Conservation (phyloP, 2,888 invertebrate species). For the Cremastobaeus sp. region DNA sequence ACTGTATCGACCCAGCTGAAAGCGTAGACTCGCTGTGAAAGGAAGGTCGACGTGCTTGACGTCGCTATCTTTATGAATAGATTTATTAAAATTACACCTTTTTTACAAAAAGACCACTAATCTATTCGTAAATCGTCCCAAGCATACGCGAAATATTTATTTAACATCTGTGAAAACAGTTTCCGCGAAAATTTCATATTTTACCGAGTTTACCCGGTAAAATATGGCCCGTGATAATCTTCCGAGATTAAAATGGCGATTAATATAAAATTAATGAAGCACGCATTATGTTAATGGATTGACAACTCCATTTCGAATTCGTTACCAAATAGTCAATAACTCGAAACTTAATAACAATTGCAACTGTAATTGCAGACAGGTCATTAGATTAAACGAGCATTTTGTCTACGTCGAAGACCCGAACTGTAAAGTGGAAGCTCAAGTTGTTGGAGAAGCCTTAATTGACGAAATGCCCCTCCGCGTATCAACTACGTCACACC, state of each 20-base stretch:
- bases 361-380: slow-evolving; percentile 34
- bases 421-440: slow-evolving; percentile 41
- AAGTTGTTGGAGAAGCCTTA: slow-evolving; percentile 47
- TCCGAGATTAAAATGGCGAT: too few relatives aligned
- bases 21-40: slow-evolving; percentile 58
- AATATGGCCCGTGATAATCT: too few relatives aligned
- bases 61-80: slow-evolving; percentile 57
- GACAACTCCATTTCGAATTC: neutral
- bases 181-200: too few relatives aligned
- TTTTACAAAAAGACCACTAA: slow-evolving; percentile 17
- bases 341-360: too few relatives aligned
- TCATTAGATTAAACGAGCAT: slow-evolving; percentile 39
- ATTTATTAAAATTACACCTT: slow-evolving; percentile 57
- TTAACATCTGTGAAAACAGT: slow-evolving; percentile 12
- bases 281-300: neutral
- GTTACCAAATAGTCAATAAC: too few relatives aligned
- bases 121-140: slow-evolving; percentile 19
- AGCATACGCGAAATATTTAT: slow-evolving; percentile 22
- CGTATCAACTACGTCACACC: slow-evolving; percentile 50
- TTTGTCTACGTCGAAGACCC: slow-evolving; percentile 30
- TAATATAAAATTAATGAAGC: too few relatives aligned
- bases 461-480: slow-evolving; percentile 51
- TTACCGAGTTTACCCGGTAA: too few relatives aligned
- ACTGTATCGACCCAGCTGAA: slow-evolving; percentile 59
- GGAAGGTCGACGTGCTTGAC: slow-evolving; percentile 58